Evolutionary conservation across 2,888 invertebrate species (phyloP).

Genomic region (Aporophyla nigra): DNA sequence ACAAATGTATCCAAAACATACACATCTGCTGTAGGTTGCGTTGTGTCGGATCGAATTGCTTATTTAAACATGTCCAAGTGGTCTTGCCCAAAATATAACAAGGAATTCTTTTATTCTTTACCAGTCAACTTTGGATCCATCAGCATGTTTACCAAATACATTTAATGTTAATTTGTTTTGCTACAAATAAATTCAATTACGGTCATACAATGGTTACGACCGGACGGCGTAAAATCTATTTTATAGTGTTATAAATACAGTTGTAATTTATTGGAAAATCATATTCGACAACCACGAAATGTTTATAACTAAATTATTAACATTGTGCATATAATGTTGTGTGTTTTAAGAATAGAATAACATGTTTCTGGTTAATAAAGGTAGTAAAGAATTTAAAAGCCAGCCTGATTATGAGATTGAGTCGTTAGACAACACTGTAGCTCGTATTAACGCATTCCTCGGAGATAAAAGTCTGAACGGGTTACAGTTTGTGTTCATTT

Average conservation of each 20-base stretch:
- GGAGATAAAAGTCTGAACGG: constrained; percentile 42
- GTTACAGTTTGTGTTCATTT: constrained; percentile 52
- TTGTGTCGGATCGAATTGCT: constrained; percentile 38
- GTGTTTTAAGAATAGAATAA: constrained; percentile 47
- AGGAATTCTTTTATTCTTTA: constrained; percentile 32
- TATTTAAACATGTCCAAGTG: constrained; percentile 50
- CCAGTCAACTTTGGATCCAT: constrained; percentile 15
- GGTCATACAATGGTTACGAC: constrained; percentile 70
- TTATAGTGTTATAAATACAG: constrained; percentile 72
- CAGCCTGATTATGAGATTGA: constrained; percentile 43
- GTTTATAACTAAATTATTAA: constrained; percentile 65
- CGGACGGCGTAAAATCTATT: constrained; percentile 74
- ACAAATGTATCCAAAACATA: constrained; percentile 54
- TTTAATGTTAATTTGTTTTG: constrained; percentile 49
- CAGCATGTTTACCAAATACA: constrained; percentile 17
- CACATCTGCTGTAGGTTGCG: constrained; percentile 46
- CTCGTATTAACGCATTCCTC: constrained; percentile 41
- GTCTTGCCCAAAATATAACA: constrained; percentile 37
- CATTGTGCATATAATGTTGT: constrained; percentile 58
- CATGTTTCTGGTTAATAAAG: constrained; percentile 32
- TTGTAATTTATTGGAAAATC: constrained; percentile 69
- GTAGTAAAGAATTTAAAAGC: constrained; percentile 46
- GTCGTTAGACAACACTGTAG: constrained; percentile 28
- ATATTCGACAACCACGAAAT: constrained; percentile 66
- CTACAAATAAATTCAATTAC: constrained; percentile 68